Evolutionary conservation across 2,113 vertebrate genomes (phyloP), one percentile per base, ranked within the genome.

Genomic region (Cyphomyrus discorhynchus): DNA sequence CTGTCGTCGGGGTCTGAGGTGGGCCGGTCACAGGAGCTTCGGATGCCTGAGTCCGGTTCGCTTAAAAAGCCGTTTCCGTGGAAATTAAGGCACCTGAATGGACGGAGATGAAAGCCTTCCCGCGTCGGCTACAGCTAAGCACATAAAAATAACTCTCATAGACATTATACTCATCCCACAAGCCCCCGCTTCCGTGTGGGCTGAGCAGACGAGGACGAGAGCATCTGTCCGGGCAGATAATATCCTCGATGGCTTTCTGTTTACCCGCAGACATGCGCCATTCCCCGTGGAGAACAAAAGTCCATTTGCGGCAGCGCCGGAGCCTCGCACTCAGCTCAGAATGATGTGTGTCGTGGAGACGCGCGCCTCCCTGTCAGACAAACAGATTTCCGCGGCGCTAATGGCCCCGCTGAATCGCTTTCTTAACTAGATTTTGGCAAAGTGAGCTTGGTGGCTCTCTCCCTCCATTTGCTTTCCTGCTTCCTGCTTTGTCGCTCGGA

Each of bases 381-480:
- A 53, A 39, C 58, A 87, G 86, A 58, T 50, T 62, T 13, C 83
- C 15, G 58, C 86, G 24, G 88, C 2, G 24, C 84, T 88, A 45
- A 89, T 91, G 89, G 88, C 86, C 53, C 47, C 83, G 88, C 66
- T 90, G 86, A 92, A 92, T 90, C 31, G 70, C 35, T 87, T 35
- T 39, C 27, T 52, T 19, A 87, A 87, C 49, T 53, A 53, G 49
- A 86, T 89, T 91, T 90, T 90, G 88, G 87, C 88, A 89, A 85
- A 86, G n/a, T 82, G 47, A 24, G 11, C 47, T 52, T 47, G 8
- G 47, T 49, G 7, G 47, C 45, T 46, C 45, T 47, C 5, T 24
- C n/a, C 74, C 15, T 31, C 35, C 70, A 13, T 19, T 89, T 45
- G 27, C 35, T 82, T 45, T n/a, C 27, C 27, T 4, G 7, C 62